Percentiles rank a stretch among this genome's conserved stretches.
These are phyloP conservation scores for Clupea harengus DNA, from an alignment of 2,113 vertebrate genomes.

Conservation along the genomic window DNA sequence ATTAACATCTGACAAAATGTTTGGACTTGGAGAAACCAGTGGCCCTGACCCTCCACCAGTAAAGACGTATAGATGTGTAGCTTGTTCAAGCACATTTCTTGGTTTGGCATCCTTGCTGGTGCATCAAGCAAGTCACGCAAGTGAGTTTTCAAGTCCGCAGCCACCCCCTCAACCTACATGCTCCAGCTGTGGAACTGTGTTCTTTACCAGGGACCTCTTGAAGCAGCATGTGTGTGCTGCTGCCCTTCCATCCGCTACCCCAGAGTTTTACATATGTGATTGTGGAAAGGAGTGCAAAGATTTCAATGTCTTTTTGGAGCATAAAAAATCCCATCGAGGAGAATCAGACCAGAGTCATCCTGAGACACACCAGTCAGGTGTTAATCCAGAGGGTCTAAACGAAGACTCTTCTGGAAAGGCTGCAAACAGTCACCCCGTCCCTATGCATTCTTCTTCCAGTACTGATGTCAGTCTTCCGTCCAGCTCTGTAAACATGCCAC, in stretches of 20 bases:
- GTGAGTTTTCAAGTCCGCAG: conserved; percentile 36
- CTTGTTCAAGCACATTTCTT: conserved; percentile 71
- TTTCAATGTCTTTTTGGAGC: conserved; percentile 60
- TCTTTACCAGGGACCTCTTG: conserved; percentile 52
- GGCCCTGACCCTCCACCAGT: conserved; percentile 47
- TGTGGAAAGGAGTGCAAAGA: conserved; percentile 67
- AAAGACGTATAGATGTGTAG: conserved; percentile 72
- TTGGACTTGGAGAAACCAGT: conserved; percentile 67
- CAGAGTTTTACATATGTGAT: conserved; percentile 62
- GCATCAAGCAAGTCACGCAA: conserved; percentile 63
- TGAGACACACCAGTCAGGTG: background rate
- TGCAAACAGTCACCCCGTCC: background rate
- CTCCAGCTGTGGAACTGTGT: conserved; percentile 47
- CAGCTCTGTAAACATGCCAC: background rate
- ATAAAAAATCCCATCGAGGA: conserved; percentile 53
- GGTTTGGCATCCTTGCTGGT: conserved; percentile 71
- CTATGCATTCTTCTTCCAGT: background rate
- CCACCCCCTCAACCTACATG: conserved; percentile 41
- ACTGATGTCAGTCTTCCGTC: background rate
- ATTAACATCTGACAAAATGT: conserved; percentile 56
- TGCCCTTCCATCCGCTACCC: conserved; percentile 37
- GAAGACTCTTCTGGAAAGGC: background rate
- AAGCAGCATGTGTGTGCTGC: conserved; percentile 39
- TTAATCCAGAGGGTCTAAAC: background rate
- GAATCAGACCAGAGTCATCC: background rate